A percentile compares a stretch with the other conserved stretches of the same genome.
Conservation (phyloP, 2,113 vertebrate species). For the Agelaius phoeniceus region DNA sequence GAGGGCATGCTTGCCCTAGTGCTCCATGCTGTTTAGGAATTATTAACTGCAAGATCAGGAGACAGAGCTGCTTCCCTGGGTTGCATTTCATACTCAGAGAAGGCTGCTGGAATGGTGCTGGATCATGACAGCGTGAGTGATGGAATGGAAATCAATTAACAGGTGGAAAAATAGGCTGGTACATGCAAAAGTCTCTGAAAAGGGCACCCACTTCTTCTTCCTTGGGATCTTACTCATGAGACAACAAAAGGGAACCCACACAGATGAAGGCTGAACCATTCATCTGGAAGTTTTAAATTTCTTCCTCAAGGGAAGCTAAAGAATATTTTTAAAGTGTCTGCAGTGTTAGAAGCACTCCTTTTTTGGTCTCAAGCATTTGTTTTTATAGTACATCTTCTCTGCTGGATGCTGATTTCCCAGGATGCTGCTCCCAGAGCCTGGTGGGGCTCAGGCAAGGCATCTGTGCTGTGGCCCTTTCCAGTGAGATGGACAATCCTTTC, state of each 20-base stretch:
- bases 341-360: not conserved
- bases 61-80: conserved; percentile 15
- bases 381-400: not conserved
- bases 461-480: not conserved
- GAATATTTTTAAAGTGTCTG: not conserved
- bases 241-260: conserved; percentile 52
- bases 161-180: not conserved
- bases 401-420: not conserved
- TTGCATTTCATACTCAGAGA: not conserved
- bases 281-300: conserved; percentile 35
- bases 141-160: conserved; percentile 26
- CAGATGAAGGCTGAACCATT: conserved; percentile 6
- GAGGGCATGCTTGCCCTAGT: not conserved
- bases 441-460: not conserved
- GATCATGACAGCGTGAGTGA: not conserved
- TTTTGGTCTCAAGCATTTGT: not conserved
- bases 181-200: conserved; percentile 9
- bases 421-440: not conserved
- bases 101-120: not conserved
- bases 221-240: conserved; percentile 36
- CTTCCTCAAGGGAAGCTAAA: not conserved
- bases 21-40: not conserved
- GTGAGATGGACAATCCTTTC: not conserved
- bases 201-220: conserved; percentile 18
- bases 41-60: not conserved